These are phyloP conservation scores for Menidia beryllina DNA, from an alignment of 2,113 vertebrate species.

Conservation along the genomic window DNA sequence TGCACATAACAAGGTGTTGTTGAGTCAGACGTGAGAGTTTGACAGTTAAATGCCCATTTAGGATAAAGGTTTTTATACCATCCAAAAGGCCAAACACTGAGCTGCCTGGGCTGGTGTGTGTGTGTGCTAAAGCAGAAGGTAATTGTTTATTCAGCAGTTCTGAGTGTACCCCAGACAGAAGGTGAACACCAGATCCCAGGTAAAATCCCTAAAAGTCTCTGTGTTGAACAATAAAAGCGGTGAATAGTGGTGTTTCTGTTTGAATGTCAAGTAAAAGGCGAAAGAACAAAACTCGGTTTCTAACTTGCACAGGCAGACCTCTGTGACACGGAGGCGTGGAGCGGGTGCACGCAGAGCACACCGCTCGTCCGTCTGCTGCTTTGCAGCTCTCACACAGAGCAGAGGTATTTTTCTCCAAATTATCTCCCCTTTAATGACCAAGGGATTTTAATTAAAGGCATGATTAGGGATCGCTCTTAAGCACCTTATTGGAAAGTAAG, in stretches of 20 bases:
- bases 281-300: constrained; percentile 14
- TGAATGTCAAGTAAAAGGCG: constrained; percentile 5
- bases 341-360: constrained; percentile 37
- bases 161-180: neutral
- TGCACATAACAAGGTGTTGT: neutral
- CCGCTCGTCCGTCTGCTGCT: constrained; percentile 50
- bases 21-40: neutral
- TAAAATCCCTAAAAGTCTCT: neutral
- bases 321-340: constrained; percentile 36
- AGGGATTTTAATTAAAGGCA: constrained; percentile 84
- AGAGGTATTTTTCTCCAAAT: constrained; percentile 80
- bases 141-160: neutral
- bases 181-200: neutral
- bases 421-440: constrained; percentile 83
- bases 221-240: neutral
- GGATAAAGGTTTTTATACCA: neutral
- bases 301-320: constrained; percentile 15
- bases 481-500: constrained; percentile 85
- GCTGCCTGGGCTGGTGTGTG: neutral
- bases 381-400: constrained; percentile 68
- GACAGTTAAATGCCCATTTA: neutral
- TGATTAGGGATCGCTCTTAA: constrained; percentile 84
- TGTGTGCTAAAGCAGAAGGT: neutral
- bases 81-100: neutral
- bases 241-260: neutral